Evolutionary conservation across 1,140 invertebrate genomes (phyloP).

Genomic region (Sipha flava): DNA sequence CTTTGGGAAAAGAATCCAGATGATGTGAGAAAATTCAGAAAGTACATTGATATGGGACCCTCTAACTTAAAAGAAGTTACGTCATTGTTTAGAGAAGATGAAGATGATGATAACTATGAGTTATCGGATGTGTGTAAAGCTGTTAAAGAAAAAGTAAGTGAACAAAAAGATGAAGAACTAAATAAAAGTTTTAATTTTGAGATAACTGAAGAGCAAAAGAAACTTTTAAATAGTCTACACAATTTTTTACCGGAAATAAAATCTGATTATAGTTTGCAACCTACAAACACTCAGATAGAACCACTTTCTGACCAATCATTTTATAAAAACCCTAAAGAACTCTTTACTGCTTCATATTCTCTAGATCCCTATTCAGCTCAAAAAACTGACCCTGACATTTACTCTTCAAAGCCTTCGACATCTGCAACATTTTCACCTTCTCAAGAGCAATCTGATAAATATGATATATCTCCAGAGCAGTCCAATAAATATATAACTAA

Average conservation of each 20-base stretch:
- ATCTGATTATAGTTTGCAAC: conserved; percentile 8
- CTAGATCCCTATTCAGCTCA: conserved; percentile 9
- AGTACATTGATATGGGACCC: conserved; percentile 53
- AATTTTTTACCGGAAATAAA: conserved; percentile 20
- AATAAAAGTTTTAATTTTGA: conserved; percentile 35
- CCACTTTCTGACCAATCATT: neutral
- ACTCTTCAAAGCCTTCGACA: neutral
- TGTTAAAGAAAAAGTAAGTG: conserved; percentile 52
- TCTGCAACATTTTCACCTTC: neutral
- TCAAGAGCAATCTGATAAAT: neutral
- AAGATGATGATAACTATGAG: conserved; percentile 59
- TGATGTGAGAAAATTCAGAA: conserved; percentile 59
- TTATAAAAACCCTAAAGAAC: neutral
- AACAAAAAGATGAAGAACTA: conserved; percentile 40
- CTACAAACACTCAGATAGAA: neutral
- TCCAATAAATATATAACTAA: neutral
- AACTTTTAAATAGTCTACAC: conserved; percentile 4
- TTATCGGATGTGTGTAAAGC: conserved; percentile 60
- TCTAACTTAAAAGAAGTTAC: conserved; percentile 10
- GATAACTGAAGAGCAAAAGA: conserved; percentile 15
- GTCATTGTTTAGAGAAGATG: conserved; percentile 43
- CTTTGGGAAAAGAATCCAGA: conserved; percentile 60
- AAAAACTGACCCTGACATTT: neutral
- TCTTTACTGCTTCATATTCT: neutral
- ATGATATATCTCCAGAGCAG: neutral